A percentile compares a stretch with the other conserved stretches of the same genome.
Evolutionary conservation across 1,140 invertebrate genomes (phyloP).

Genomic region (Temnothorax curvispinosus): DNA sequence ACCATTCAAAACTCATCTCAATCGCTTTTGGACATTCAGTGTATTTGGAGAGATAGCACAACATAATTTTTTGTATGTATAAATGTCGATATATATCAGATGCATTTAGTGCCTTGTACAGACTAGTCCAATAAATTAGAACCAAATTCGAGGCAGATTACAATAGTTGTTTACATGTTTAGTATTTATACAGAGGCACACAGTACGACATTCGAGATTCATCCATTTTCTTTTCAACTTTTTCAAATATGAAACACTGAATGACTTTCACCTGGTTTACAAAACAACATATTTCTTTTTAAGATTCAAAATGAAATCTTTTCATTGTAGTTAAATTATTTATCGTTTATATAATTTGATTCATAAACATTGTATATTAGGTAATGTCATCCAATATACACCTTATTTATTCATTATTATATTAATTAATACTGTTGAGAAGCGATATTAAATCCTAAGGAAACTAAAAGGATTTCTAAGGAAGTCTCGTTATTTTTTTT

Average conservation of each 20-base stretch:
- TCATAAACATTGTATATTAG: neutral
- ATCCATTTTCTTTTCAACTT: neutral
- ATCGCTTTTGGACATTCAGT: conserved; percentile 47
- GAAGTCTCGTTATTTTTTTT: neutral
- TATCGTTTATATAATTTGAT: neutral
- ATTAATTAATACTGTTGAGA: neutral
- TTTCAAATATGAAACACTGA: neutral
- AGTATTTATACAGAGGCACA: conserved; percentile 14
- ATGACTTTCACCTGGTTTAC: neutral
- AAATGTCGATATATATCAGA: conserved; percentile 51
- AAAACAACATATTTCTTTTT: neutral
- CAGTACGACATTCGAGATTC: neutral
- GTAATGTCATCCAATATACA: neutral
- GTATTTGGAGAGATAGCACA: conserved; percentile 38
- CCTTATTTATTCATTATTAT: conserved; percentile 4
- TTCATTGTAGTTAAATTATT: neutral
- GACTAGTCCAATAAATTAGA: conserved; percentile 40
- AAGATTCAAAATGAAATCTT: neutral
- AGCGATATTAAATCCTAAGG: neutral
- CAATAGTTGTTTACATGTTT: conserved; percentile 9
- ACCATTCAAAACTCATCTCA: neutral
- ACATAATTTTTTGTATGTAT: conserved; percentile 61
- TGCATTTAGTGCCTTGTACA: conserved; percentile 65
- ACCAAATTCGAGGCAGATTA: conserved; percentile 8
- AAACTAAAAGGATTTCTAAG: neutral